Conservation (phyloP, 2,888 invertebrate species). For the Heteromyza rotundicornis region DNA sequence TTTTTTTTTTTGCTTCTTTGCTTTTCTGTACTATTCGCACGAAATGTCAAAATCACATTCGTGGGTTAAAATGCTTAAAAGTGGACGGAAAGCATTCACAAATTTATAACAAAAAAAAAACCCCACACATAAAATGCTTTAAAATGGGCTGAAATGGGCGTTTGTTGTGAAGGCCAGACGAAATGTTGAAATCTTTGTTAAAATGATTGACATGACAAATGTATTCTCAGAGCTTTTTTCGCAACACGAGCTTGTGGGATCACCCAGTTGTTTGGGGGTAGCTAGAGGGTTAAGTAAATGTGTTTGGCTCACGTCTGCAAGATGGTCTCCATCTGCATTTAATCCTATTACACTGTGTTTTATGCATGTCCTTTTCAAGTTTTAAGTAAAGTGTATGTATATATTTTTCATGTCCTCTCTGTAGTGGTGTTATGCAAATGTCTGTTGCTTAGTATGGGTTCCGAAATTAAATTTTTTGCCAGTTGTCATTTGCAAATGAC, state of each 20-base stretch:
- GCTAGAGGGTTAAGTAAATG: background rate
- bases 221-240: no score
- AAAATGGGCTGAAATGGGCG: no score
- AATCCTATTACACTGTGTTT: constrained; percentile 27
- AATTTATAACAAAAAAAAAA: no score
- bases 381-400: background rate
- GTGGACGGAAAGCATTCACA: background rate
- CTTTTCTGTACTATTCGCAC: constrained; percentile 7
- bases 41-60: constrained; percentile 21
- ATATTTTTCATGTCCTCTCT: background rate
- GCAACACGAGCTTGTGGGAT: background rate
- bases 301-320: constrained; percentile 3
- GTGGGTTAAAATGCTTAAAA: background rate
- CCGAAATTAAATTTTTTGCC: constrained; percentile 52
- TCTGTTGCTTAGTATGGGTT: constrained; percentile 43
- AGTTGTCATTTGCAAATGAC: constrained; percentile 48
- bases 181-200: constrained; percentile 9
- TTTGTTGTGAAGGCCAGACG: background rate
- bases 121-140: no score
- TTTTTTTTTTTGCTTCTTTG: background rate
- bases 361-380: constrained; percentile 8
- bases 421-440: constrained; percentile 48
- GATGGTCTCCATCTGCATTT: constrained; percentile 25
- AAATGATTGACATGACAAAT: constrained; percentile 12
- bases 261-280: no score